Base-by-base conservation (phyloP, 2,113 vertebrate genomes). In the Apteryx owenii region DNA sequence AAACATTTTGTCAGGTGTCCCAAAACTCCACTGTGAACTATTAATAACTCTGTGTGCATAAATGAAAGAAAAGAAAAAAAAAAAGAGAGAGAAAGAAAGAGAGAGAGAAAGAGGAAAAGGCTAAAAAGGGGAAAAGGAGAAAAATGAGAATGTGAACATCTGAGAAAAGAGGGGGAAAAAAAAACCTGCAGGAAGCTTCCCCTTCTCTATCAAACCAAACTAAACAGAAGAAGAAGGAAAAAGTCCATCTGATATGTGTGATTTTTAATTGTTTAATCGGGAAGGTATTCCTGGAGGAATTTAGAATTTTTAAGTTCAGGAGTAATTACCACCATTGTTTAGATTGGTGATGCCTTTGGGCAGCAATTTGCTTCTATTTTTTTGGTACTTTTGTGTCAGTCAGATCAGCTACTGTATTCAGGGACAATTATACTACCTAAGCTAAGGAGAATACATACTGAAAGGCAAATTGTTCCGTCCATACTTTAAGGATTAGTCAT, bases 241-340 rank as follows among this genome's bases (percentile, higher is more conserved):
- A 75, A 31, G 61, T 75, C 8, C 1, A 0, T 79, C 72, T 92
- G 73, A 92, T 72, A 94, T 6, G 4, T 50, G 19, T 15, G 22
- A 53, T 81, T 81, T 91, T 64, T 81, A 89, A 76, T 89, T 92
- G 64, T 84, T 90, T 91, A 44, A 77, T 87, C 61, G 31, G 28
- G 21, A 95, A 88, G 61, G 11, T 88, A 81, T 78, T 76, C 77
- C 77, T 78, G 48, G 21, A 95, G 61, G 86, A 90, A 81, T 75
- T 90, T 76, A 6, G 44, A 46, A 46, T 46, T 46, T 46, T 54
- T 86, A n/a, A 44, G 72, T 81, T 88, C 65, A 48, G 42, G 65
- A 85, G 94, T 92, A 95, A 97, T 94, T 97, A 76, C 51, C 65
- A 76, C 44, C 38, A 90, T 33, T 42, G 15, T 76, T 93, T 92